Evolutionary conservation across 2,113 vertebrate genomes (phyloP).

Genomic region (Ictidomys tridecemlineatus): DNA sequence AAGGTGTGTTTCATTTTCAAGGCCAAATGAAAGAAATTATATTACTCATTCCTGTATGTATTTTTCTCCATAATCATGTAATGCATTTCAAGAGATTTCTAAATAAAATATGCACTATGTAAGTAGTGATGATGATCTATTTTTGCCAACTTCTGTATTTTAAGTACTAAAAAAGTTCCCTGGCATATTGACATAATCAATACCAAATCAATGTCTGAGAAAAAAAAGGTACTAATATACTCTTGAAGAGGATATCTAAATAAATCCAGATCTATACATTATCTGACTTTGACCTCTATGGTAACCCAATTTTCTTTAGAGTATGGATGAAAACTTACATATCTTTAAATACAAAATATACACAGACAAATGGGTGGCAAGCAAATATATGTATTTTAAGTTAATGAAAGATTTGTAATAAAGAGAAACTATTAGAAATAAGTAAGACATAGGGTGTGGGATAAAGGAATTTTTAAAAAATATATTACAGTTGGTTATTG

Average conservation of each 20-base stretch:
- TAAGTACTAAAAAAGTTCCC: not conserved
- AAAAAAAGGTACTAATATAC: not conserved
- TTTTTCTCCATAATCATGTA: not conserved
- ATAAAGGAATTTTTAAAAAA: not conserved
- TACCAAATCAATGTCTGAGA: not conserved
- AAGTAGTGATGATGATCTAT: not conserved
- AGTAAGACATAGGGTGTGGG: not conserved
- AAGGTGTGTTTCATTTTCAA: not conserved
- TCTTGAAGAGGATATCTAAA: not conserved
- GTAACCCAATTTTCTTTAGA: not conserved
- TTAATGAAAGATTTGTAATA: not conserved
- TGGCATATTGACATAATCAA: not conserved
- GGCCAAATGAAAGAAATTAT: not conserved
- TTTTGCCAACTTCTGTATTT: constrained; percentile 17
- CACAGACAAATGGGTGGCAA: not conserved
- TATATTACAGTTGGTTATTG: not conserved
- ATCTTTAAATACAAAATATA: not conserved
- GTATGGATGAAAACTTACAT: not conserved
- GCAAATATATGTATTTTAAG: not conserved
- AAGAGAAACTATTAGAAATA: not conserved
- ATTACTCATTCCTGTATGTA: not conserved
- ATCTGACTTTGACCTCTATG: not conserved
- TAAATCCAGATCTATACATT: not conserved
- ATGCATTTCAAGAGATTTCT: not conserved
- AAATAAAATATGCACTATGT: not conserved